phyloP scores from a whole-genome alignment of 1,140 invertebrate species.

The Drosophila mojavensis region DNA sequence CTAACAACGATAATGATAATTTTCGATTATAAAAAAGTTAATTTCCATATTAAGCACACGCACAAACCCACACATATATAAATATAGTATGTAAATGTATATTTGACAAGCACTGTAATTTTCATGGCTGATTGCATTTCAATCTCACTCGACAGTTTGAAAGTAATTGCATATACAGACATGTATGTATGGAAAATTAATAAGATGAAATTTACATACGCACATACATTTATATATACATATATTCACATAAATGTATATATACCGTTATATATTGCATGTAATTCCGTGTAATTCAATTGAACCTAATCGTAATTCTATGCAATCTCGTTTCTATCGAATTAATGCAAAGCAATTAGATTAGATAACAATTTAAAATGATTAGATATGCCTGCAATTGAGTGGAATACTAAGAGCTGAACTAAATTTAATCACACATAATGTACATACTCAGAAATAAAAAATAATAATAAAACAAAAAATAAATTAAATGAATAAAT shows the following conservation, averaged over 20 bases:
- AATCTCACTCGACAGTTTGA: constrained; percentile 22
- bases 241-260: not conserved
- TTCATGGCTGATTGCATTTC: constrained; percentile 64
- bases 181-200: no score
- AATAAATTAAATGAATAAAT: not conserved
- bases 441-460: not conserved
- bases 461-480: not conserved
- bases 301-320: constrained; percentile 18
- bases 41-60: constrained; percentile 2
- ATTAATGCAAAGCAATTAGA: constrained; percentile 24
- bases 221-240: no score
- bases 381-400: constrained; percentile 39
- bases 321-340: constrained; percentile 12
- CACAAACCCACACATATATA: not conserved
- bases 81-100: not conserved
- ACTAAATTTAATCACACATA: not conserved
- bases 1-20: constrained; percentile 27
- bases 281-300: constrained; percentile 5
- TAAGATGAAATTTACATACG: no score
- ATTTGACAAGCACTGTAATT: constrained; percentile 49
- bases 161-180: constrained; percentile 10
- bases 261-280: not conserved
- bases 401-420: constrained; percentile 6
- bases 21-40: constrained; percentile 14
- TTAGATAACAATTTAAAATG: constrained; percentile 33